Percentiles rank a stretch among this genome's conserved stretches.
Evolutionary conservation across 2,888 invertebrate species (phyloP).

Genomic region (Pheosia tremula): DNA sequence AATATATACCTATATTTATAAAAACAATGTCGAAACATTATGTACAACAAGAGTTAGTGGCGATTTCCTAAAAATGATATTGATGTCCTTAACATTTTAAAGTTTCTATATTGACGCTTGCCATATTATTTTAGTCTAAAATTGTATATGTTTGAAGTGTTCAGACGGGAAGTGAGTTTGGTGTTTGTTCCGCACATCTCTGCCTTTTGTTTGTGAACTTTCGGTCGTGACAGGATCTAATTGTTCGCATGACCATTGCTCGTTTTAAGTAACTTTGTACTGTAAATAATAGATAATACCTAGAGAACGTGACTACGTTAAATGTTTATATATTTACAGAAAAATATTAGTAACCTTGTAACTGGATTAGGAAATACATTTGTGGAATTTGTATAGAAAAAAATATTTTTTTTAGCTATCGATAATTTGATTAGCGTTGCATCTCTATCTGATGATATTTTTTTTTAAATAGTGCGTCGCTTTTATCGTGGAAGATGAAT

Average conservation of each 20-base stretch:
- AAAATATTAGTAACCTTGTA: constrained; percentile 11
- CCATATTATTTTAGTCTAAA: constrained; percentile 29
- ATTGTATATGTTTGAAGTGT: constrained; percentile 34
- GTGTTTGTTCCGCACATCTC: constrained; percentile 54
- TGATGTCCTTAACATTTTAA: background rate
- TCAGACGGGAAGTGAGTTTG: constrained; percentile 41
- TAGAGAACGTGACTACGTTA: constrained; percentile 31
- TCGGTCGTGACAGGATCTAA: constrained; percentile 41
- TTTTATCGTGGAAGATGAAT: too few species aligned
- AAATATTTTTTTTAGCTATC: background rate
- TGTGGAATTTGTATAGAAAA: background rate
- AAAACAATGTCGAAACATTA: too few species aligned
- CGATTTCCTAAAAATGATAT: background rate
- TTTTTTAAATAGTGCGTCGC: background rate
- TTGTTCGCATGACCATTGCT: constrained; percentile 43
- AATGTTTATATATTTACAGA: constrained; percentile 7
- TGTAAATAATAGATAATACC: constrained; percentile 43
- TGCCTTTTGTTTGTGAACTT: constrained; percentile 37
- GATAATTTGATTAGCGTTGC: background rate
- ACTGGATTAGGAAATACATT: constrained; percentile 1
- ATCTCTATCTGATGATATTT: background rate
- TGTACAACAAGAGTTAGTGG: background rate
- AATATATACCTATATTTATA: too few species aligned
- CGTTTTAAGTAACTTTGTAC: constrained; percentile 39
- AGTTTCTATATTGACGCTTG: constrained; percentile 12